Evolutionary conservation across 2,797 vertebrate species (phyloP), one percentile per base, ranked within the genome.

Genomic region (Anableps anableps): DNA sequence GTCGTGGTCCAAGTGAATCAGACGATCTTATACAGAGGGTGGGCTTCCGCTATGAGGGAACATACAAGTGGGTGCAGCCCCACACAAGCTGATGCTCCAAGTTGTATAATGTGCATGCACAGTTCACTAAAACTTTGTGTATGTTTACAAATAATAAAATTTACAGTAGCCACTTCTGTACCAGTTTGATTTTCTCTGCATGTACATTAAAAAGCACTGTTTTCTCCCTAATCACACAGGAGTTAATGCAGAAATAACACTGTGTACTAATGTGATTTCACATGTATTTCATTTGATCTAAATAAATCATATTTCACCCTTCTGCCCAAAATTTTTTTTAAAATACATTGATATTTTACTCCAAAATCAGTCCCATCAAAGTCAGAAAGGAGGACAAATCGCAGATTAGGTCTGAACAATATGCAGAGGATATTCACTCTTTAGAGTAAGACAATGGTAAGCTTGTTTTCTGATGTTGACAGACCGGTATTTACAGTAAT

Each of bases 21-120:
- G 97, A 98, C 5, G 96, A 97, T 10, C 92, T 98, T 17, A 90
- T 96, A 90, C 96, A 95, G 94, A 96, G 81, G 77, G 96, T 95
- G n/a, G 97, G 97, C 78, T 98, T 98, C 92, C 94, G 93, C 78
- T 98, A 98, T 17, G 95, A 96, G 88, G 97, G 97, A 82, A 98
- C 95, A 47, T 98, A 98, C 95, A 97, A 97, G 94, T 98, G 97
- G 97, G 96, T 97, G 90, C 96, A 97, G 83, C 96, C 97, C 85
- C 95, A 97, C 93, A 71, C 73, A 19, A 13, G 83, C 84, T 94
- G 85, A 95, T 62, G 4, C 36, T 76, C 17, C 29, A 21, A n/a
- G 31, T 81, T n/a, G 21, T 41, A 11, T 50, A 16, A 77, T 47
- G 41, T 47, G 23, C 51, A 58, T 43, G 62, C 53, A 77, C 26